These are phyloP conservation scores for Conus betulinus DNA, from an alignment of 1,140 invertebrate species.

Conservation along the genomic window DNA sequence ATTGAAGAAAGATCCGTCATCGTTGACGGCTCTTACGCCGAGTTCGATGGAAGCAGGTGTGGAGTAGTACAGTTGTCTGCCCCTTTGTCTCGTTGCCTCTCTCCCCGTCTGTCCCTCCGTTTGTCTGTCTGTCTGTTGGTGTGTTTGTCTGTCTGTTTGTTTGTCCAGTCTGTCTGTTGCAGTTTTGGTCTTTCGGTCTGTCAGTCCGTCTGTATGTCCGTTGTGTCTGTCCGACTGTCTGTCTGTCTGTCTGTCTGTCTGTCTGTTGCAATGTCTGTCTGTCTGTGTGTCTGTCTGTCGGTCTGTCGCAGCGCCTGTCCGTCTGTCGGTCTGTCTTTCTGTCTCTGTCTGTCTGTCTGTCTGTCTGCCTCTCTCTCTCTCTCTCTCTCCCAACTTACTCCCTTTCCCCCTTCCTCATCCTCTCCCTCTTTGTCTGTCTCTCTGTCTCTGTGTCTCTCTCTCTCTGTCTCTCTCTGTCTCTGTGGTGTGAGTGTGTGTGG, in stretches of 20 bases:
- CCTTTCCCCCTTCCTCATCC: background rate
- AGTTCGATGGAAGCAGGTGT: conserved; percentile 57
- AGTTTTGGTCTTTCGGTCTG: no score
- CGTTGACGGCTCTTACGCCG: conserved; percentile 50
- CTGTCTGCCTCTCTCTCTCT: no score
- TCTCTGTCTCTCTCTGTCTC: conserved; percentile 37
- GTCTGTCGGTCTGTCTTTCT: no score
- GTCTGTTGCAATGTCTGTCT: no score
- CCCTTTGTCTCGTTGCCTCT: background rate
- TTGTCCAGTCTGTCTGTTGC: background rate
- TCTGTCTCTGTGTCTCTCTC: conserved; percentile 40
- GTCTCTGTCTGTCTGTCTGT: no score
- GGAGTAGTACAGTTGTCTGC: conserved; percentile 35
- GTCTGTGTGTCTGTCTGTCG: no score
- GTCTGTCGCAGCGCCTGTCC: no score
- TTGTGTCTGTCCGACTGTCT: no score
- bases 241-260: no score
- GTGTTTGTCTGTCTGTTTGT: conserved; percentile 42
- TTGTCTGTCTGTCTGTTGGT: background rate
- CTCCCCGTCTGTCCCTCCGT: background rate
- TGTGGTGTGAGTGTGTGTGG: background rate
- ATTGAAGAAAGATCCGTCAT: conserved; percentile 51
- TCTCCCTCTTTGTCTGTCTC: background rate
- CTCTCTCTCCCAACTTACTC: background rate
- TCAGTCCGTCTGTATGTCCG: no score